Conservation (phyloP, 2,797 vertebrate genomes). For the Intellagama lesueurii region DNA sequence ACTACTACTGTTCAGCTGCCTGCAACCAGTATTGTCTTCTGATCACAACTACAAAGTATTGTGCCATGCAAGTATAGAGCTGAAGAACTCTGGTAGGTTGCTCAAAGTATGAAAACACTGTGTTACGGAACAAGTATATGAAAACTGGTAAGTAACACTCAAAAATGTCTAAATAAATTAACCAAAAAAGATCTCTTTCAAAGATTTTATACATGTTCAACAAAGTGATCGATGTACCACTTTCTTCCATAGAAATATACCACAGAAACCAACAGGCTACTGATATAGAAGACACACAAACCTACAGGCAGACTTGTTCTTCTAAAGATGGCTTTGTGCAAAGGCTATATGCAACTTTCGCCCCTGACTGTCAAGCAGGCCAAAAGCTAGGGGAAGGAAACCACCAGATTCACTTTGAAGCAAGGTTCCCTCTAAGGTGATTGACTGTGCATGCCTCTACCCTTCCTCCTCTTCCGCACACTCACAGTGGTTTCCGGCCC, state of each 20-base stretch:
- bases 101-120: neutral
- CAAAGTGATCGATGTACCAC: neutral
- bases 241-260: neutral
- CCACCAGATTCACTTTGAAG: neutral
- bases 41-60: neutral
- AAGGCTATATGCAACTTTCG: neutral
- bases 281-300: neutral
- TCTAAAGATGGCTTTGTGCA: neutral
- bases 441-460: too few species aligned
- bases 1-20: neutral
- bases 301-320: neutral
- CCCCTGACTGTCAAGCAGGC: neutral
- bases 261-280: neutral
- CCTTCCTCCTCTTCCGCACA: too few species aligned
- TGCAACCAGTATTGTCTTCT: constrained; percentile 1
- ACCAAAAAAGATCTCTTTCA: neutral
- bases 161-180: neutral
- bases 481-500: too few species aligned
- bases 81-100: neutral
- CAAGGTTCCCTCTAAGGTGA: neutral
- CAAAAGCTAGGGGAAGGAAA: neutral
- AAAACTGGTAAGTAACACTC: neutral
- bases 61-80: neutral
- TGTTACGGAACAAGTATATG: neutral
- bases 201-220: neutral